Evolutionary conservation across 2,888 invertebrate species (phyloP).

Genomic region (Lasioglossum lativentre): DNA sequence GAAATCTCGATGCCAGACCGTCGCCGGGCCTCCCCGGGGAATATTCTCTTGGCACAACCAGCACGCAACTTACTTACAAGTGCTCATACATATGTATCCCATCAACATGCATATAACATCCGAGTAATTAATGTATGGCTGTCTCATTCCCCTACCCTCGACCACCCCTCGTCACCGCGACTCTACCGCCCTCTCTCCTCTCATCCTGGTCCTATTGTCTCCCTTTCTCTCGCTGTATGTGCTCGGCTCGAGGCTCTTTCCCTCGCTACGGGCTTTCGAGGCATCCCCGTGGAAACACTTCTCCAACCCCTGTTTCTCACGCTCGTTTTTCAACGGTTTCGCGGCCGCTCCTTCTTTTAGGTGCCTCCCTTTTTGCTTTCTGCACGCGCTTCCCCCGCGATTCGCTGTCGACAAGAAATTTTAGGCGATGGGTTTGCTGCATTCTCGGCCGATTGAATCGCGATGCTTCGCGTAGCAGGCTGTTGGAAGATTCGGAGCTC

Average conservation of each 20-base stretch:
- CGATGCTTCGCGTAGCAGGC: too few relatives aligned
- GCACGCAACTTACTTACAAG: conserved; percentile 65
- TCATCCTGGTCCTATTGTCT: not conserved
- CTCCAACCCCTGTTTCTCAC: conserved; percentile 8
- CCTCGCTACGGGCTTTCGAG: conserved; percentile 4
- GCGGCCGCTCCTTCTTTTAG: not conserved
- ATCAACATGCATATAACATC: conserved; percentile 78
- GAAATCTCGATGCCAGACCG: conserved; percentile 40
- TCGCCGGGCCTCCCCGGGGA: conserved; percentile 28
- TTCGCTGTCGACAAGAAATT: not conserved
- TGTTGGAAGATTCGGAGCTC: too few relatives aligned
- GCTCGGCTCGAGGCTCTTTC: not conserved
- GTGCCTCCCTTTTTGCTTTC: not conserved
- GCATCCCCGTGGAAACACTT: conserved; percentile 27
- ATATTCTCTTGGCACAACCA: conserved; percentile 33
- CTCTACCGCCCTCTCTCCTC: conserved; percentile 5
- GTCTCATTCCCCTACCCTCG: conserved; percentile 14
- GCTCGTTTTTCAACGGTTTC: conserved; percentile 8
- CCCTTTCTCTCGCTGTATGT: not conserved
- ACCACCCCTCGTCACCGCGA: not conserved
- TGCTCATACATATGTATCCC: conserved; percentile 73
- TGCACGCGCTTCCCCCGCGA: not conserved
- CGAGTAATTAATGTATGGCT: conserved; percentile 77
- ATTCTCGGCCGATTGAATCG: not conserved
- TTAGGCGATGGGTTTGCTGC: not conserved